Conservation (phyloP, 2,113 vertebrate species). For the Scomber colias region DNA sequence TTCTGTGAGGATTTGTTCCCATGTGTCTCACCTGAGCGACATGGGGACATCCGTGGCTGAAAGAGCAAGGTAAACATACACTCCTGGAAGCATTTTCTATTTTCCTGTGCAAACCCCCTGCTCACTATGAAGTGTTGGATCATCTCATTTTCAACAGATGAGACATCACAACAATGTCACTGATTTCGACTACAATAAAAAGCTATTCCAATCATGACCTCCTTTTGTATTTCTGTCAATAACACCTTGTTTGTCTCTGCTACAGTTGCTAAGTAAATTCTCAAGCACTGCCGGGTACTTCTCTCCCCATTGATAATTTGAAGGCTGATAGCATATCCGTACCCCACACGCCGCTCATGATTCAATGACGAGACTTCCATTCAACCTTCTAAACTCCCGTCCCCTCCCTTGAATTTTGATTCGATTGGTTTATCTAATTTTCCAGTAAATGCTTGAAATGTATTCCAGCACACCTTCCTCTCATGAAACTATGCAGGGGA, state of each 20-base stretch:
- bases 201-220: slow-evolving; percentile 35
- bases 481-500: slow-evolving; percentile 70
- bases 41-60: slow-evolving; percentile 46
- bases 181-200: slow-evolving; percentile 33
- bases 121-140: slow-evolving; percentile 17
- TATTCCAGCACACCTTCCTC: slow-evolving; percentile 79
- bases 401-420: slow-evolving; percentile 76
- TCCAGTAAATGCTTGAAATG: slow-evolving; percentile 83
- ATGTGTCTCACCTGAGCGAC: slow-evolving; percentile 60
- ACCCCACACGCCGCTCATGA: slow-evolving; percentile 61
- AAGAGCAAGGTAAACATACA: slow-evolving; percentile 54
- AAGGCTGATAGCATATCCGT: slow-evolving; percentile 72
- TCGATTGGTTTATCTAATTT: slow-evolving; percentile 84
- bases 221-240: slow-evolving; percentile 49
- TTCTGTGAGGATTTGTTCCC: slow-evolving; percentile 63
- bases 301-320: slow-evolving; percentile 75
- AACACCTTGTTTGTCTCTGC: slow-evolving; percentile 31
- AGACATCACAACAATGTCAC: slow-evolving; percentile 26
- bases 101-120: slow-evolving; percentile 24
- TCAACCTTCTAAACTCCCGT: slow-evolving; percentile 68
- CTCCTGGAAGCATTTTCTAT: slow-evolving; percentile 34
- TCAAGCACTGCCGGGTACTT: slow-evolving; percentile 68
- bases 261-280: slow-evolving; percentile 55
- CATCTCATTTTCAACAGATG: neutral
- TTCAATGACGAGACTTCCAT: slow-evolving; percentile 65